Conservation (phyloP, 2,888 invertebrate species). For the Acholoe squamosa region DNA sequence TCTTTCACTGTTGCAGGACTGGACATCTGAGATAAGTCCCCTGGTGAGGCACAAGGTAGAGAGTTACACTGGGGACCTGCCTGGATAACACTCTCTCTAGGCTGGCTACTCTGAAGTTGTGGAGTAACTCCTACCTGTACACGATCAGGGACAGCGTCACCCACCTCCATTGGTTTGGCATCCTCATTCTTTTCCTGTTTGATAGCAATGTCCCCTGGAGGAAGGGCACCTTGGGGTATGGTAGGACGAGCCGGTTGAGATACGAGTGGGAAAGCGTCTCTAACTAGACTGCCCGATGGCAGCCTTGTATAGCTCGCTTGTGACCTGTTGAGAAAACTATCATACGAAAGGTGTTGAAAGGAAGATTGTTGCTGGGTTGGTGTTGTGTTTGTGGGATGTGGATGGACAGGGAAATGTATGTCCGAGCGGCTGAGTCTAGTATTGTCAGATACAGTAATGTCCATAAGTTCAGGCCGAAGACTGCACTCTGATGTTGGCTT, state of each 20-base stretch:
- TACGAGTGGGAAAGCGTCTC: too few relatives aligned
- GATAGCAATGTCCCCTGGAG: not conserved
- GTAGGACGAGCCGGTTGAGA: not conserved
- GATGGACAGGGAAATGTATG: not conserved
- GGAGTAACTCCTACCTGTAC: too few relatives aligned
- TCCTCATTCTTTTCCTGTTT: not conserved
- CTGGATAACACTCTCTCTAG: not conserved
- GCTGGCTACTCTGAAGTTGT: not conserved
- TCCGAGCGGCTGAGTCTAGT: not conserved
- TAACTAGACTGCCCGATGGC: too few relatives aligned
- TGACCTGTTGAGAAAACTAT: too few relatives aligned
- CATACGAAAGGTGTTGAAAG: not conserved
- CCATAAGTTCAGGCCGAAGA: too few relatives aligned
- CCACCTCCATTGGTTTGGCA: not conserved
- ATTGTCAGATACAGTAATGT: too few relatives aligned
- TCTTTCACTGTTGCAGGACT: not conserved
- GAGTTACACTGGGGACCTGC: slow-evolving; percentile 33
- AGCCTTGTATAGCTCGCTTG: too few relatives aligned
- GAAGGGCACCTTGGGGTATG: not conserved
- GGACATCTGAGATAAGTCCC: not conserved
- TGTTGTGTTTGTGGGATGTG: not conserved
- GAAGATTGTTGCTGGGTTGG: not conserved
- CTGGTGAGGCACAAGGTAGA: not conserved
- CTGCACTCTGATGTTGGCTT: too few relatives aligned
- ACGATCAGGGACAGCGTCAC: not conserved